Evolutionary conservation across 2,113 vertebrate genomes (phyloP).

Genomic region (Phainopepla nitens): DNA sequence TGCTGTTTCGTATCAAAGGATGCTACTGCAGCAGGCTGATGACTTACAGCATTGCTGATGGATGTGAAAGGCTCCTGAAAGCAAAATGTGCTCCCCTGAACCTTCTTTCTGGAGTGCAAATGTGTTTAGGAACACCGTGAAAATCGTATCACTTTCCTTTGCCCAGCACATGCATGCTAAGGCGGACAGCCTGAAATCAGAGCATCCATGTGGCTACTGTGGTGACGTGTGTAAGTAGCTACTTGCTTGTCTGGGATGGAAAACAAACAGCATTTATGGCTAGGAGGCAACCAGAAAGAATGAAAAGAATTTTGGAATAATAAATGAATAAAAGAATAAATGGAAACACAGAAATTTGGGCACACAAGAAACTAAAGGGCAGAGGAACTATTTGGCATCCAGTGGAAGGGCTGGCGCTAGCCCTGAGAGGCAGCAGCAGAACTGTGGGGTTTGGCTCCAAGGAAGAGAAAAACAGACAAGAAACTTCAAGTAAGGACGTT

Average conservation of each 20-base stretch:
- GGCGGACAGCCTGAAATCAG: neutral
- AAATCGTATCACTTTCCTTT: neutral
- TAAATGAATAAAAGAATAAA: neutral
- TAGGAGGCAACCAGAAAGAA: neutral
- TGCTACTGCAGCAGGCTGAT: neutral
- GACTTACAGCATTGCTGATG: neutral
- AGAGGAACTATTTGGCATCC: neutral
- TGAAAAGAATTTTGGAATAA: neutral
- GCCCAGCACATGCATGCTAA: neutral
- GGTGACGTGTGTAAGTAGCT: neutral
- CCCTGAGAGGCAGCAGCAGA: neutral
- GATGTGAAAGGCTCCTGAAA: neutral
- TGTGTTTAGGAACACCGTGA: neutral
- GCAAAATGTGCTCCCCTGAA: neutral
- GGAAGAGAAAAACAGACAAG: neutral
- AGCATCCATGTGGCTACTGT: neutral
- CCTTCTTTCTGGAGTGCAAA: neutral
- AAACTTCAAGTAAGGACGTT: neutral
- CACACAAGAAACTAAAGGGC: neutral
- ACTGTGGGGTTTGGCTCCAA: neutral
- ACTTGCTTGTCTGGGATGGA: neutral
- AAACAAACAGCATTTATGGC: neutral
- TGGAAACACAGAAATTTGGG: neutral
- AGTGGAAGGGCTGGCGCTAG: neutral
- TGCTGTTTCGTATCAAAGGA: neutral